Conservation (phyloP, 2,888 invertebrate species). For the Leptothorax acervorum region DNA sequence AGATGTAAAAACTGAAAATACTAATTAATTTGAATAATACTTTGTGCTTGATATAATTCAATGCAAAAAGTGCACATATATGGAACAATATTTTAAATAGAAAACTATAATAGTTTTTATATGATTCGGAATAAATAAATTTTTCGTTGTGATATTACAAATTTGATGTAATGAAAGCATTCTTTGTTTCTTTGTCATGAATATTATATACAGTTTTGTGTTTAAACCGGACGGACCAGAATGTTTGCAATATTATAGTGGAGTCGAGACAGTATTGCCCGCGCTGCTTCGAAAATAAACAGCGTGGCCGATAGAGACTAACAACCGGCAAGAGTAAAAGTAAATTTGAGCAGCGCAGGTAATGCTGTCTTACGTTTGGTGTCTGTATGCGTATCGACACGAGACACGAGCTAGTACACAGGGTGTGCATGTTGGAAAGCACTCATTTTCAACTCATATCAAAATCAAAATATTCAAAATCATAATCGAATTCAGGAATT, state of each 20-base stretch:
- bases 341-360: conserved; percentile 59
- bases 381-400: conserved; percentile 15
- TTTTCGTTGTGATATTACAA: not conserved
- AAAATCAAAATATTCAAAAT: not conserved
- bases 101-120: not conserved
- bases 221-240: conserved; percentile 12
- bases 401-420: conserved; percentile 2
- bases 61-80: not conserved
- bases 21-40: not conserved
- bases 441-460: not conserved
- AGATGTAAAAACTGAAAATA: not conserved
- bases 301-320: not conserved
- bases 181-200: not conserved
- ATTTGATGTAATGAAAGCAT: not conserved
- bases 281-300: not conserved
- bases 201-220: not conserved
- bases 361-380: conserved; percentile 52
- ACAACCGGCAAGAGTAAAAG: conserved; percentile 64
- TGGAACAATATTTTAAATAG: not conserved
- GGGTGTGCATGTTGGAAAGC: conserved; percentile 41
- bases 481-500: not conserved
- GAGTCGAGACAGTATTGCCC: not conserved
- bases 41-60: not conserved
- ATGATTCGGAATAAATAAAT: not conserved
- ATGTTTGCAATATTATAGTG: not conserved